Base-by-base conservation (phyloP, 2,888 invertebrate genomes). In the Troilus luridus region DNA sequence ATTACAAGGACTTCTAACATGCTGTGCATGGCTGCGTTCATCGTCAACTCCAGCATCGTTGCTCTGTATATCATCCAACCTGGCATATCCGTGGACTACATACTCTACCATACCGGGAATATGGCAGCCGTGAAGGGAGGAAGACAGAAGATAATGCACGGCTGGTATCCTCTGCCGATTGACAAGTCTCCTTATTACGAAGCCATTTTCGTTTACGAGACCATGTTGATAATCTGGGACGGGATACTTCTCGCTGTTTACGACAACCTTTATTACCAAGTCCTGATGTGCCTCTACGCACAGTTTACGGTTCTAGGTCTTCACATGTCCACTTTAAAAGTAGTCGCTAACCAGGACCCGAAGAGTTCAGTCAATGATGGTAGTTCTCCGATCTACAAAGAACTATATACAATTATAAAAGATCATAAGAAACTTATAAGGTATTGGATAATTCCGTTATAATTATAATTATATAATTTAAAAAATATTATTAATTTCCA, bases 351-450 rank as follows among this genome's bases (percentile, higher is more conserved):
- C 54, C 5, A 14, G 17, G 81, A 54, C 54, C 67, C 11, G 24
- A 67, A 12, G 24, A 67, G 24, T 64, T n/a, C 5, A 24, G 24
- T 14, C 5, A 27, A 67, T 24, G 14, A 24, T 14, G 27, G 24
- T 24, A n/a, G 11, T 10, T 81, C 81, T 54, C 54, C 81, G 6
- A 41, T 81, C 7, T 81, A 81, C 54, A 21, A 21, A 19, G 81
- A 81, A 27, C 81, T 81, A 21, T 81, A 81, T 81, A 27, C 17
- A 19, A 54, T 81, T 54, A 81, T 81, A 41, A 41, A 81, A 81
- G 81, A 81, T 9, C 81, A 81, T 21, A 41, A 81, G 54, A 81
- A 56, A 10, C 81, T 81, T 21, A 19, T 81, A 17, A 81, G 81
- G 81, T 81, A 81, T 54, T 21, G 54, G 3, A 14, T 67, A 24